These are phyloP conservation scores for Pseudomyrmex flavicornis DNA, from an alignment of 1,140 invertebrate species.

Conservation along the genomic window DNA sequence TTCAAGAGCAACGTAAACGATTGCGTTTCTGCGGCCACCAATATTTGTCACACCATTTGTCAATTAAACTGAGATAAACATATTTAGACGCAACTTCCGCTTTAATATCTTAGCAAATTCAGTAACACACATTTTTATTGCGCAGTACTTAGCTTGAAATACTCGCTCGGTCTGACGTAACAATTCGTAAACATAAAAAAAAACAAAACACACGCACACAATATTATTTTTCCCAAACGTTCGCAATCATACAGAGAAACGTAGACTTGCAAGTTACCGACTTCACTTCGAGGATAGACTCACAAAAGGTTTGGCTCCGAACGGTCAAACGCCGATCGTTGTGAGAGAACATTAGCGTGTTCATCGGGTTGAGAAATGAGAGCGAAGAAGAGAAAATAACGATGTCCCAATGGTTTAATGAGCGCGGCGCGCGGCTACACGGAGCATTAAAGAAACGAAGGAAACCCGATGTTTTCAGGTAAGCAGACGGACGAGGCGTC, in stretches of 20 bases:
- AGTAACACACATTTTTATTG: conserved; percentile 24
- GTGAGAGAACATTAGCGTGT: neutral
- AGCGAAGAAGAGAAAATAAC: conserved; percentile 35
- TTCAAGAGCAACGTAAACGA: too few relatives aligned
- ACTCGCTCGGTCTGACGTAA: neutral
- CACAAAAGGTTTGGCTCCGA: too few relatives aligned
- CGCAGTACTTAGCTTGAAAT: conserved; percentile 6
- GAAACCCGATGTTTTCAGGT: conserved; percentile 72
- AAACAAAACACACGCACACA: neutral
- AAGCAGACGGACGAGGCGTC: conserved; percentile 67
- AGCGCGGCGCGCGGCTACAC: conserved; percentile 45
- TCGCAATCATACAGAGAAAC: neutral
- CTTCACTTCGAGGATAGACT: neutral
- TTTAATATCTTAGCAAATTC: conserved; percentile 28
- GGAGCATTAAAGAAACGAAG: conserved; percentile 64
- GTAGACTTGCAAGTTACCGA: too few relatives aligned
- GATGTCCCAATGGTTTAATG: conserved; percentile 58
- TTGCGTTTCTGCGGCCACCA: neutral
- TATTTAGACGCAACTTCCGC: conserved; percentile 17
- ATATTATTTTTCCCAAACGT: neutral
- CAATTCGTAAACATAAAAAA: neutral
- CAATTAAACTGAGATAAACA: conserved; percentile 34
- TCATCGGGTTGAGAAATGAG: conserved; percentile 18
- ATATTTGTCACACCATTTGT: neutral
- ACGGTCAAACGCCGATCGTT: conserved; percentile 21